Conservation (phyloP, 2,113 vertebrate species). For the Chrysemys picta region DNA sequence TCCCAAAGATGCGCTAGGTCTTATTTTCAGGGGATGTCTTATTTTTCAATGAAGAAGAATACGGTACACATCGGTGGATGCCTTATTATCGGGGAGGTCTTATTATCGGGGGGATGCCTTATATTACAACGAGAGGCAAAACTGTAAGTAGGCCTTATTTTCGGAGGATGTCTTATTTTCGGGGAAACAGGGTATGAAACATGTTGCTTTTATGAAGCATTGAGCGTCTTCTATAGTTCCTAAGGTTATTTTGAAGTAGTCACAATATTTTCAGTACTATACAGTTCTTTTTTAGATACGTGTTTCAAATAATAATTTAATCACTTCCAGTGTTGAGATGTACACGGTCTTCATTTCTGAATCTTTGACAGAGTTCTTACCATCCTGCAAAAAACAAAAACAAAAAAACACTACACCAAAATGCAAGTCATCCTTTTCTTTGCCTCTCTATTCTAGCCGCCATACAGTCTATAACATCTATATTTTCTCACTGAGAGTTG, state of each 20-base stretch:
- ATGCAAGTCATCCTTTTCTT: too few species aligned
- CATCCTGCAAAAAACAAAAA: not conserved
- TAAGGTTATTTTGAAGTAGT: not conserved
- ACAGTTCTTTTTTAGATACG: not conserved
- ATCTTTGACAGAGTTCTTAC: not conserved
- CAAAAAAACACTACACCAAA: not conserved
- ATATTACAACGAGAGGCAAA: too few species aligned
- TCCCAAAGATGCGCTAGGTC: too few species aligned
- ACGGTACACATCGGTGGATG: too few species aligned
- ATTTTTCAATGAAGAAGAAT: too few species aligned
- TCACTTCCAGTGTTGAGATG: not conserved
- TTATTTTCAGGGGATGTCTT: too few species aligned
- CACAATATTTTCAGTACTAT: not conserved
- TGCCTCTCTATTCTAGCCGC: not conserved
- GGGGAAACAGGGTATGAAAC: too few species aligned
- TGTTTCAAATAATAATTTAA: not conserved
- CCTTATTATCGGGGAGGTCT: too few species aligned
- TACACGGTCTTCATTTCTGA: not conserved
- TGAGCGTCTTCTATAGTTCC: not conserved
- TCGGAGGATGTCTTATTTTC: too few species aligned
- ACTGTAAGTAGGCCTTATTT: too few species aligned
- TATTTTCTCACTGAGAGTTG: not conserved
- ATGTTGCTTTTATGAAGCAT: not conserved
- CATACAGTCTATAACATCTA: too few species aligned
- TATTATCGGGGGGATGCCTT: too few species aligned